A percentile compares a stretch with the other conserved stretches of the same genome.
These are phyloP conservation scores for Peromyscus californicus DNA, from an alignment of 2,113 vertebrate species.

Conservation along the genomic window DNA sequence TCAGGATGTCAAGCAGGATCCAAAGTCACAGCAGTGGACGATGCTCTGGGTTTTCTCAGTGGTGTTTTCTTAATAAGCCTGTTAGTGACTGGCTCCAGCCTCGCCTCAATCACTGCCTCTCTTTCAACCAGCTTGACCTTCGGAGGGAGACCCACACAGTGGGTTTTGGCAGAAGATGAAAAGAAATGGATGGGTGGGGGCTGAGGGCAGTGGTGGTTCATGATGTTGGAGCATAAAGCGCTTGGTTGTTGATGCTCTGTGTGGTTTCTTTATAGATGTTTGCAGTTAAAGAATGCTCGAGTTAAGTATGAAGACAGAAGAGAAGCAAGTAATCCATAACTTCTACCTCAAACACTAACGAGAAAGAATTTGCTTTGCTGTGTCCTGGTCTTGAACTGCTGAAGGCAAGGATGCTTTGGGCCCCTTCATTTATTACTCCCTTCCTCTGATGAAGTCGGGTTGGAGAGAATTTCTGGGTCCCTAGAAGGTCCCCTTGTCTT, in stretches of 20 bases:
- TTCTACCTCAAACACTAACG: background rate
- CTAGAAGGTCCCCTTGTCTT: background rate
- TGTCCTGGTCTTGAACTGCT: background rate
- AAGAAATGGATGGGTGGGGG: background rate
- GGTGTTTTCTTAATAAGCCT: slow-evolving; percentile 30
- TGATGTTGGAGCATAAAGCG: background rate
- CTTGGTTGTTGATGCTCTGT: background rate
- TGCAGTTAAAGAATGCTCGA: slow-evolving; percentile 21
- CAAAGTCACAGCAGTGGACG: background rate
- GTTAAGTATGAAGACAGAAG: slow-evolving; percentile 1
- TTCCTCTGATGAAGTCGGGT: background rate
- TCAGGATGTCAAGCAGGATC: background rate
- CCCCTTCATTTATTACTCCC: background rate
- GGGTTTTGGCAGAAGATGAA: background rate
- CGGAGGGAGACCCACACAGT: background rate
- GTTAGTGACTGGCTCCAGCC: background rate
- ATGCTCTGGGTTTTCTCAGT: slow-evolving; percentile 3
- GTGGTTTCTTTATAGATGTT: background rate
- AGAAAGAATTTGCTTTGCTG: background rate
- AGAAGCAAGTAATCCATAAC: background rate
- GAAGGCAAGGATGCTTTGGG: background rate
- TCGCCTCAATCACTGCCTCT: background rate
- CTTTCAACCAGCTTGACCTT: background rate
- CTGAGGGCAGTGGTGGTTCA: background rate
- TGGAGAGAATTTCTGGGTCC: background rate